Evolutionary conservation across 2,113 vertebrate genomes (phyloP).

Genomic region (Chlamydotis undulata): DNA sequence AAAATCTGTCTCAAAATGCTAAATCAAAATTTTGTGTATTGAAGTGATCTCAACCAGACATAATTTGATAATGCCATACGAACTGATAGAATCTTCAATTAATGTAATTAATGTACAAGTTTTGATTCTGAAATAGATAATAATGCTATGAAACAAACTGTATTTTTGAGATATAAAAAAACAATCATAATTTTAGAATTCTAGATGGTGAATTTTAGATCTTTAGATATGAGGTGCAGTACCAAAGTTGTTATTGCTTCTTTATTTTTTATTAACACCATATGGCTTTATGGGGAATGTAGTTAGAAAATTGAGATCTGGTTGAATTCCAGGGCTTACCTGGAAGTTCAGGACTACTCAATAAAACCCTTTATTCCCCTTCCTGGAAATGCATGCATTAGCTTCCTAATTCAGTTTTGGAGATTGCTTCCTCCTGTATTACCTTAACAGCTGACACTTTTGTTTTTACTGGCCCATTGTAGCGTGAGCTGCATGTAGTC

Average conservation of each 20-base stretch:
- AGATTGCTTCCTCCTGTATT: background rate
- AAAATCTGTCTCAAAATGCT: background rate
- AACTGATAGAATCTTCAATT: background rate
- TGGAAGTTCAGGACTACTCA: background rate
- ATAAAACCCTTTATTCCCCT: background rate
- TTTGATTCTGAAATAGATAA: background rate
- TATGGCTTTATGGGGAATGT: background rate
- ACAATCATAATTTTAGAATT: background rate
- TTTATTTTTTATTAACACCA: background rate
- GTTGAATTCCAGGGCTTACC: background rate
- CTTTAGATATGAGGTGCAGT: background rate
- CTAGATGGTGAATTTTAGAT: background rate
- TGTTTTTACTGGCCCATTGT: background rate
- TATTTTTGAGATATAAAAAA: background rate
- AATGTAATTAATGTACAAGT: background rate
- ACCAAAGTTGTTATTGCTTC: background rate
- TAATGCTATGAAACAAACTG: background rate
- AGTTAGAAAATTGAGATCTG: background rate
- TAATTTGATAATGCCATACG: background rate
- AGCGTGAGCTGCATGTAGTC: background rate
- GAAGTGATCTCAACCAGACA: background rate
- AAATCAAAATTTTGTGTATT: background rate
- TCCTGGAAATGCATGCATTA: background rate
- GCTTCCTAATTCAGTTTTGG: background rate
- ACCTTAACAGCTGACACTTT: background rate